These are phyloP conservation scores for Lypha dubia DNA, from an alignment of 2,888 invertebrate genomes.

Conservation along the genomic window DNA sequence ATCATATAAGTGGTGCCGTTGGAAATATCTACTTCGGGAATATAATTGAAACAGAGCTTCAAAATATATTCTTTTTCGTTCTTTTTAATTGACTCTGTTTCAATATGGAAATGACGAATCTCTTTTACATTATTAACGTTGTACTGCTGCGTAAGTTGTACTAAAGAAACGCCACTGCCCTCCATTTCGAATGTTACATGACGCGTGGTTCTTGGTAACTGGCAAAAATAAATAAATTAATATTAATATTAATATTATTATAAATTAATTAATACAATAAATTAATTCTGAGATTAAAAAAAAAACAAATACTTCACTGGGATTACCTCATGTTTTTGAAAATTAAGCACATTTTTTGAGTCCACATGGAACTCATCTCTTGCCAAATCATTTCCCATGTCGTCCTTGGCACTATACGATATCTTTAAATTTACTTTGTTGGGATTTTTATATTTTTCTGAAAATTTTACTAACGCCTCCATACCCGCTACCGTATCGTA, in stretches of 20 bases:
- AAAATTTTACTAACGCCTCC: constrained; percentile 87
- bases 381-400: constrained; percentile 10
- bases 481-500: constrained; percentile 90
- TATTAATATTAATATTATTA: no score
- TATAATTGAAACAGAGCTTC: constrained; percentile 5
- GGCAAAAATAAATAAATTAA: background rate
- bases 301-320: background rate
- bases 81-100: background rate
- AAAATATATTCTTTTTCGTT: background rate
- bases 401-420: constrained; percentile 34
- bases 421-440: constrained; percentile 35
- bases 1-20: constrained; percentile 23
- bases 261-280: no score
- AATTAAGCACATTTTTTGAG: constrained; percentile 89
- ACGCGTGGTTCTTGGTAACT: constrained; percentile 82
- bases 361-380: constrained; percentile 83
- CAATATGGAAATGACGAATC: constrained; percentile 85
- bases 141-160: constrained; percentile 90
- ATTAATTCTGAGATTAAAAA: background rate
- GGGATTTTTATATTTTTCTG: constrained; percentile 84
- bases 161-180: constrained; percentile 90
- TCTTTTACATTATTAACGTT: constrained; percentile 92
- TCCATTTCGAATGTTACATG: constrained; percentile 88
- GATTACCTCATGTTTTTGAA: constrained; percentile 89
- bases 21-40: background rate